A percentile compares a stretch with the other conserved stretches of the same genome.
Evolutionary conservation across 2,888 invertebrate species (phyloP).

Genomic region (Peribatodes rhomboidaria): DNA sequence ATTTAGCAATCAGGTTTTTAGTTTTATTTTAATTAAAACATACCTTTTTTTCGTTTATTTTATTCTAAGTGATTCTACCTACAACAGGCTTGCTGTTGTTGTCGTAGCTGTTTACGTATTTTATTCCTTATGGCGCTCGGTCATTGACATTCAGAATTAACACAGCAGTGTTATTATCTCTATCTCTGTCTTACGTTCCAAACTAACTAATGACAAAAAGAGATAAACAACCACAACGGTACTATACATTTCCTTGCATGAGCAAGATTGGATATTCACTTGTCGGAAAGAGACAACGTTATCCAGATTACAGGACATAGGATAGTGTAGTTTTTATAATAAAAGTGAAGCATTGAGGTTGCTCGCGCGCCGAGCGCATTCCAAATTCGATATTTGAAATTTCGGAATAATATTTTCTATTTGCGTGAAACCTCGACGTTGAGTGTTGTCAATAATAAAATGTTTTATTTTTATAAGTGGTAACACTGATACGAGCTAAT

Average conservation of each 20-base stretch:
- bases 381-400: constrained; percentile 56
- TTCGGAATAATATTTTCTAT: constrained; percentile 25
- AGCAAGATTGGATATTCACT: constrained; percentile 73
- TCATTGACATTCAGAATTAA: constrained; percentile 81
- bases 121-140: constrained; percentile 76
- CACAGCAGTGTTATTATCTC: constrained; percentile 64
- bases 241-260: constrained; percentile 64
- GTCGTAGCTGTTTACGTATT: constrained; percentile 62
- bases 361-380: constrained; percentile 62
- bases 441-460: constrained; percentile 52
- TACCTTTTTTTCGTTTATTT: background rate
- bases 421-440: constrained; percentile 35
- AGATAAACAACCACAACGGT: constrained; percentile 73
- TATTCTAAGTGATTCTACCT: background rate
- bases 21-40: too few species aligned
- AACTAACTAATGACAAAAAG: constrained; percentile 46
- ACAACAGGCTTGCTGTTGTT: background rate
- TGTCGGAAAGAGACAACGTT: constrained; percentile 56
- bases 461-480: constrained; percentile 50
- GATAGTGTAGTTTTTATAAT: constrained; percentile 56
- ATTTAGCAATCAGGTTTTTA: too few species aligned
- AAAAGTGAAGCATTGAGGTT: constrained; percentile 67
- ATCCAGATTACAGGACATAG: constrained; percentile 57
- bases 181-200: constrained; percentile 57
- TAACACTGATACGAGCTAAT: constrained; percentile 57